Evolutionary conservation across 2,113 vertebrate genomes (phyloP), one percentile per base, ranked within the genome.

Genomic region (Mobula hypostoma): DNA sequence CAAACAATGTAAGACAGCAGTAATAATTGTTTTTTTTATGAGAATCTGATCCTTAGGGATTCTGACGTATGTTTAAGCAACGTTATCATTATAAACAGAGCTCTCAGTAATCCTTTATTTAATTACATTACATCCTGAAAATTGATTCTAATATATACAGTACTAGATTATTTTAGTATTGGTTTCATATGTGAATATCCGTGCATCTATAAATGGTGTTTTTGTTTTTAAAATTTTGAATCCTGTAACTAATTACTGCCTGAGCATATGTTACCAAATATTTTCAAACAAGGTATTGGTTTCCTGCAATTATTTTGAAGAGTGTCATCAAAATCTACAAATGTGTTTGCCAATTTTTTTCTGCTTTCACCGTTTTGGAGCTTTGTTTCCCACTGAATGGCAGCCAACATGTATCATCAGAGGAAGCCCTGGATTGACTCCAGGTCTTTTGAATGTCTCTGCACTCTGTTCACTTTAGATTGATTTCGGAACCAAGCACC

Each of bases 41-140:
- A 56, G 91, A 74, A 56, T 93, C 70, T 74, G 40, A 74, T 72
- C 68, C 68, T 74, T 14, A 27, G 91, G 91, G 40, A 21, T 93
- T 93, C 11, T 74, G 70, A 74, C 56, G 68, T 93, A 76, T 93
- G 21, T 48, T 76, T 7, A 93, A 74, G 70, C 91, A 12, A 9
- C 7, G 17, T 93, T 93, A 93, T 93, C 91, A 93, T 56, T 92
- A 74, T 92, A 72, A 74, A 74, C 68, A 48, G 68, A 93, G 68
- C 91, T 93, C 91, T 74, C 91, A 74, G 91, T 93, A 76, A 93
- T 74, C 91, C 27, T 32, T 93, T 93, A 93, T 76, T 93, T 56
- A 74, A 93, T 93, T 93, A 76, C 91, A 56, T 27, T 93, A 48
- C 70, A 93, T 93, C 68, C 91, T 93, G 68, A 93, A 40, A 76